Base-by-base conservation (phyloP, 2,888 invertebrate species). In the Himalopsyche japonica region DNA sequence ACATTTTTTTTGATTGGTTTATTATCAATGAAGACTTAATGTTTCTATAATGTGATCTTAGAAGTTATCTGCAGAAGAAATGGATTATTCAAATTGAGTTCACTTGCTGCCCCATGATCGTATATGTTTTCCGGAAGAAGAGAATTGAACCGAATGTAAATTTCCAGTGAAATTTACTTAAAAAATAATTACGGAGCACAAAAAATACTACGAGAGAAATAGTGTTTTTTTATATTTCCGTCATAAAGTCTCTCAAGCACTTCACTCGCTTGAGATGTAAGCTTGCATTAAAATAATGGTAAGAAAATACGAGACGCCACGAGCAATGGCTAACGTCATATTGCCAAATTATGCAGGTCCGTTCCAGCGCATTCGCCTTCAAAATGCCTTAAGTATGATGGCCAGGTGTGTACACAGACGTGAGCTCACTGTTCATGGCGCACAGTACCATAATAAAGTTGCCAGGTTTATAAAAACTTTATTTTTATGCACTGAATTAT, bases 261-360 rank as follows among this genome's bases (percentile, higher is more conserved):
- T 27, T 24, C 76, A 32, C 76, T 76, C 18, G 18, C 24, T 24
- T 10, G 7, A 57, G 57, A 57, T 57, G 57, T 57, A 24, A 57
- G 57, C 57, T 57, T n/a, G 57, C 57, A 57, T 57, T 20, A 57
- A 57, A 57, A 20, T 57, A 57, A 57, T 57, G 57, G 57, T 15
- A 57, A 24, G 57, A 57, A 57, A 20, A 57, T 57, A 76, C 76
- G 76, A 30, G 76, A 76, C 32, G 76, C n/a, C 4, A 76, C 24
- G n/a, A 30, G 76, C 76, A 18, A 76, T 34, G 76, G 76, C 76
- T 27, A 27, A 34, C 76, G 57, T 48, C 48, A 82, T 76, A 77
- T 82, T 76, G 81, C 81, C 24, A 47, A 82, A 82, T 82, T 82
- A 77, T 82, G 81, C 76, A 48, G 49, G 48, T 24, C 81, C 24